Conservation (phyloP, 2,113 vertebrate species). For the Dolichotis patagonum region DNA sequence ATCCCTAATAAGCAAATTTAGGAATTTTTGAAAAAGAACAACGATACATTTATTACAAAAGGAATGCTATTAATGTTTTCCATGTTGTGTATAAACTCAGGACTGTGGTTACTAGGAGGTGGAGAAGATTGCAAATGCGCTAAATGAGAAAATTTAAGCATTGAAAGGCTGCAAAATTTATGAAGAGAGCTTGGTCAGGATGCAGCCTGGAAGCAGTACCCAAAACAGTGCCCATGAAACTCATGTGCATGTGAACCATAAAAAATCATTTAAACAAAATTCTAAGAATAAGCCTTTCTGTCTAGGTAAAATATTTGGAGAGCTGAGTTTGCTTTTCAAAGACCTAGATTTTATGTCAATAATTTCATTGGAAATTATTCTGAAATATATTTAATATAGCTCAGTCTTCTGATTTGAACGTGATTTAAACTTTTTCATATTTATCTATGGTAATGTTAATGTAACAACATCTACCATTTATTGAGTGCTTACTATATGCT, state of each 20-base stretch:
- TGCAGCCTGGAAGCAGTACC: background rate
- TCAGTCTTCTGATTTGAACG: background rate
- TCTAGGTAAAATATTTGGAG: background rate
- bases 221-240: background rate
- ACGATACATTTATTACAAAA: background rate
- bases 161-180: background rate
- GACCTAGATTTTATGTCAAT: background rate
- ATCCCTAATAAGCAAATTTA: background rate
- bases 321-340: constrained; percentile 12
- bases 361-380: constrained; percentile 19
- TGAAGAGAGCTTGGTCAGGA: background rate
- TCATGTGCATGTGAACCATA: background rate
- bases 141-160: background rate
- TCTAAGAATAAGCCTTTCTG: background rate
- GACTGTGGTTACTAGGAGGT: background rate
- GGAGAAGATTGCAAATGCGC: background rate
- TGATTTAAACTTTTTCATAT: constrained; percentile 24
- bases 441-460: background rate
- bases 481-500: background rate
- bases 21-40: background rate
- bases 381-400: background rate
- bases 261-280: background rate
- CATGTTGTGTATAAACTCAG: background rate
- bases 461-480: background rate
- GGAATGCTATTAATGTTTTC: no score